Percentiles rank a stretch among this genome's conserved stretches.
Conservation (phyloP, 2,797 vertebrate species). For the Dromococcyx pavoninus region DNA sequence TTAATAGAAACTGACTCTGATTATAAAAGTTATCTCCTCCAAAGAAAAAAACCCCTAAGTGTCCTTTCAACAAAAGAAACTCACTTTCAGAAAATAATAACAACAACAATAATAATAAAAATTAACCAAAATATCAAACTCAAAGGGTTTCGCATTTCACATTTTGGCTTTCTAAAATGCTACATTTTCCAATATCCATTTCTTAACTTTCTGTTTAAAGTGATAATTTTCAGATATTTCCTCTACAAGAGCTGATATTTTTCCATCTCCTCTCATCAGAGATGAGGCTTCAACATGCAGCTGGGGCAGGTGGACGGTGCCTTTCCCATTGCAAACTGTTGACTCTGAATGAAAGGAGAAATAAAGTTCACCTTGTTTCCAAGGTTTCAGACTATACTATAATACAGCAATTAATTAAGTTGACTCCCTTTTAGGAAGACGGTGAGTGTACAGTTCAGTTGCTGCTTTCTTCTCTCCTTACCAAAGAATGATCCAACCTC, state of each 20-base stretch:
- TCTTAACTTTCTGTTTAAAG: neutral
- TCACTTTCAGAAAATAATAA: neutral
- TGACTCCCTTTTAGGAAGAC: neutral
- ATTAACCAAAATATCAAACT: neutral
- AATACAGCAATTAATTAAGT: neutral
- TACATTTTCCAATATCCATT: neutral
- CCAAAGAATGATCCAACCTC: neutral
- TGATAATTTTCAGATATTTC: neutral
- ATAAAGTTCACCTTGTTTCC: neutral
- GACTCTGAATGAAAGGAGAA: neutral
- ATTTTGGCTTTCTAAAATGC: neutral
- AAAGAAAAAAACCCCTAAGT: neutral
- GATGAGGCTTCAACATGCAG: neutral
- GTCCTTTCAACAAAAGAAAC: neutral
- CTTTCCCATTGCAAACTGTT: neutral
- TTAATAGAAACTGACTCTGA: neutral
- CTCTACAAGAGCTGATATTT: neutral
- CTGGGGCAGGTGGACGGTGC: too few species aligned
- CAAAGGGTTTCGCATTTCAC: neutral
- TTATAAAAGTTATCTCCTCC: neutral
- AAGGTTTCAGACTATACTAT: neutral
- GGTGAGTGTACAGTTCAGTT: neutral
- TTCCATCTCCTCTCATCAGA: neutral
- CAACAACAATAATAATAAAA: neutral
- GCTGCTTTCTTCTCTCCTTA: neutral